Conservation (phyloP, 2,113 vertebrate genomes). For the Laticauda colubrina region DNA sequence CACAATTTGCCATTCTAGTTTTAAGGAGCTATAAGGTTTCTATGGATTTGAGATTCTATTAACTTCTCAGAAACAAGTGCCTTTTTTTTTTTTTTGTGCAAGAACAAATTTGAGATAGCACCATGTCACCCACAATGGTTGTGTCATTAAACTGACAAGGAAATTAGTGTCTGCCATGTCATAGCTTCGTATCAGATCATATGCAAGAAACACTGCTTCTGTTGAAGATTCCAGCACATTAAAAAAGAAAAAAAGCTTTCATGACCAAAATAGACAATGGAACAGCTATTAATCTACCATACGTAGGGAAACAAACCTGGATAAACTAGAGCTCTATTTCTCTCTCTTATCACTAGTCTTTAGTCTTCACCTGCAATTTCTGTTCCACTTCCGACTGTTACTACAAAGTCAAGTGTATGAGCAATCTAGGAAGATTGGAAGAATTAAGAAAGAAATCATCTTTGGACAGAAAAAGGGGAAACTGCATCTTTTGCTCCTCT, state of each 20-base stretch:
- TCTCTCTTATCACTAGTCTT: neutral
- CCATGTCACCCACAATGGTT: conserved; percentile 1
- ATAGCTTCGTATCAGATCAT: neutral
- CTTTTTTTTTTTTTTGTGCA: neutral
- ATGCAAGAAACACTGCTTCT: conserved; percentile 10
- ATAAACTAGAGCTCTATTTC: neutral
- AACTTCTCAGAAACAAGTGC: neutral
- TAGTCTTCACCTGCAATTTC: neutral
- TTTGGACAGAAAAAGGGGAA: neutral
- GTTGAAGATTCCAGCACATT: neutral
- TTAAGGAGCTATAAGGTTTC: neutral
- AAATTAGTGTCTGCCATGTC: conserved; percentile 5
- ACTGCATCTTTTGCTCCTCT: neutral
- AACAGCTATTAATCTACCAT: neutral
- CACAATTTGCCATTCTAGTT: neutral
- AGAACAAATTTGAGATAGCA: neutral
- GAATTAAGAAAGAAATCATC: neutral
- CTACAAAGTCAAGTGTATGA: neutral
- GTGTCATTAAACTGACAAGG: conserved; percentile 13
- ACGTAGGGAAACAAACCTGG: neutral
- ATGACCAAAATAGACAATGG: neutral
- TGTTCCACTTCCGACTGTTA: neutral
- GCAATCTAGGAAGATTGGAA: neutral
- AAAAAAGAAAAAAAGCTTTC: neutral
- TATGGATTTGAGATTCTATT: conserved; percentile 7